Evolutionary conservation across 1,140 invertebrate genomes (phyloP).

Genomic region (Samia ricini): DNA sequence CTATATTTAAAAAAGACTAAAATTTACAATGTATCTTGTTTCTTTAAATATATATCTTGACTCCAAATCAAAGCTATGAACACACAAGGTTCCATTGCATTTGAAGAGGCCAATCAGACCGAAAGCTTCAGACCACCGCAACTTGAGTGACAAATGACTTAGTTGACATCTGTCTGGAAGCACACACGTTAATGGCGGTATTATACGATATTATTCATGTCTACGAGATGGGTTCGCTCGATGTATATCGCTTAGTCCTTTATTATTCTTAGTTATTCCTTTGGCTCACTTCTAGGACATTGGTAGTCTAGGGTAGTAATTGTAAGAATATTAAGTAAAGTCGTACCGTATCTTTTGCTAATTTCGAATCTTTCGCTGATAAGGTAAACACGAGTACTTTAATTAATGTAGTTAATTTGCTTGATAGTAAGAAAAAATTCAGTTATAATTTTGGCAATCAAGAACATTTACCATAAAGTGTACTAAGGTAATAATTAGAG

Average conservation of each 20-base stretch:
- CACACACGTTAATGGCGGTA: slow-evolving; percentile 24
- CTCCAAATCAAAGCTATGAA: not conserved
- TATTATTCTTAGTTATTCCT: too few relatives aligned
- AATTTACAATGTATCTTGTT: not conserved
- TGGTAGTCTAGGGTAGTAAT: too few relatives aligned
- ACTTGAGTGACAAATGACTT: slow-evolving; percentile 21
- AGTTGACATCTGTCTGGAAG: slow-evolving; percentile 7
- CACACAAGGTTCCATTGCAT: not conserved
- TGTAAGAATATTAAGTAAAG: too few relatives aligned
- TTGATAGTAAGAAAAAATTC: too few relatives aligned
- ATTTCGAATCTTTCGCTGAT: too few relatives aligned
- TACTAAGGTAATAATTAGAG: too few relatives aligned
- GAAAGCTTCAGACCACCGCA: slow-evolving; percentile 10
- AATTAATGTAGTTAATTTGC: too few relatives aligned
- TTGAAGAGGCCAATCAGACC: slow-evolving; percentile 16
- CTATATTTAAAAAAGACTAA: not conserved
- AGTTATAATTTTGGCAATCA: too few relatives aligned
- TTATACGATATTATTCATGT: slow-evolving; percentile 16
- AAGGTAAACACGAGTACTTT: too few relatives aligned
- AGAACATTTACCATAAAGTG: too few relatives aligned
- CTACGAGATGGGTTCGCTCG: not conserved
- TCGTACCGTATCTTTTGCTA: too few relatives aligned
- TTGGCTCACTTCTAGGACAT: too few relatives aligned
- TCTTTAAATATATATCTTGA: not conserved
- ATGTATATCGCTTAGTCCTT: not conserved